Evolutionary conservation across 2,113 vertebrate species (phyloP).

Genomic region (Callospermophilus lateralis): DNA sequence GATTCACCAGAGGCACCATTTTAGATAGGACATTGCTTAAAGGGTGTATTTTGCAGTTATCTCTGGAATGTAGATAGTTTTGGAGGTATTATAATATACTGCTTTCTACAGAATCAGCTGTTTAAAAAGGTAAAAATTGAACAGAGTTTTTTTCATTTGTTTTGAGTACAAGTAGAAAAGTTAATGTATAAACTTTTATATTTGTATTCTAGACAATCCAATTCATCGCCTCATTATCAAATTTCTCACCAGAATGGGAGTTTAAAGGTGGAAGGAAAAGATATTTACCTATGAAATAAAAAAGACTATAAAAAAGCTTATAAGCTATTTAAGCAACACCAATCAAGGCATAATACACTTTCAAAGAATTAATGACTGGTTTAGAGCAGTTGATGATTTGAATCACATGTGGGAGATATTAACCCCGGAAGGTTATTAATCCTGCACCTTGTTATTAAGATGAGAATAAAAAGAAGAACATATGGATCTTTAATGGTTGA

Average conservation of each 20-base stretch:
- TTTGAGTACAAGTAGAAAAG: background rate
- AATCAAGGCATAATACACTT: constrained; percentile 54
- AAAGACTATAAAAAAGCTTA: constrained; percentile 29
- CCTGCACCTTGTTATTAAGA: constrained; percentile 59
- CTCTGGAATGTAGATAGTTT: background rate
- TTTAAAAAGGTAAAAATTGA: constrained; percentile 34
- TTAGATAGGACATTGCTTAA: background rate
- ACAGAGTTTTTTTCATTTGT: background rate
- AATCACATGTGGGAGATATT: constrained; percentile 66
- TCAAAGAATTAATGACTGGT: constrained; percentile 69
- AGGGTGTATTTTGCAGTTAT: background rate
- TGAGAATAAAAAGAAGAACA: constrained; percentile 67
- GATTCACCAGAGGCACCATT: background rate
- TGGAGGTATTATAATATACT: background rate
- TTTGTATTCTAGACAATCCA: background rate
- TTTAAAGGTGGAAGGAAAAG: background rate
- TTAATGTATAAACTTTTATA: background rate
- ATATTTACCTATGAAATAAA: constrained; percentile 63
- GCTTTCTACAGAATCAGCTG: background rate
- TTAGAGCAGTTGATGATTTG: constrained; percentile 75
- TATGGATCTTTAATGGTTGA: constrained; percentile 73
- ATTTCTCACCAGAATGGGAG: constrained; percentile 36
- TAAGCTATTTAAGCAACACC: constrained; percentile 53
- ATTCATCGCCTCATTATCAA: background rate
- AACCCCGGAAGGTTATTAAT: constrained; percentile 71